Evolutionary conservation across 2,888 invertebrate species (phyloP), one percentile per base, ranked within the genome.

Genomic region (Dolomedes plantarius): DNA sequence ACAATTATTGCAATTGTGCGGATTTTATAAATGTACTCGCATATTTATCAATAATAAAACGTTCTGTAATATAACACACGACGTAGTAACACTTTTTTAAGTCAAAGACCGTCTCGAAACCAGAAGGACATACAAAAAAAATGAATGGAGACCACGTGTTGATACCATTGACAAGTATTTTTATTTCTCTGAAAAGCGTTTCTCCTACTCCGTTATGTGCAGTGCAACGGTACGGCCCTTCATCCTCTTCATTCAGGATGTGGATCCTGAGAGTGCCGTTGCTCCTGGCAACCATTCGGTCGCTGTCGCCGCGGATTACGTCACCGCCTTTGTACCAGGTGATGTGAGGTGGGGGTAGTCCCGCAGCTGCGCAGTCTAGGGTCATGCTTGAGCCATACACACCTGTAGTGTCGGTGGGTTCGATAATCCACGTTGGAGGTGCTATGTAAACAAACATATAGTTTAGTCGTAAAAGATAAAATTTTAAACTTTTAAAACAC

Each of bases 191-290:
- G 16, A 31, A 1, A 7, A 86, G 39, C 9, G 39, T 29, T 0
- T 71, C 87, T 9, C 88, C 88, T 16, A 86, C 86, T 68, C 86
- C 88, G 50, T 88, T 88, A 23, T 50, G 62, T 0, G 88, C 88
- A 13, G 65, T 32, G 41, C 88, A 88, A 19, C 69, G 41, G 71
- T 88, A 88, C 67, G 29, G 31, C 27, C 73, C 88, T 69, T 76
- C 88, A 56, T 88, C 86, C 77, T 86, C 76, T 28, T 75, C 86
- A 65, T 50, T 79, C 65, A 86, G 86, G 75, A 80, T 76, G 67
- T 72, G 32, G 56, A 81, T 81, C 46, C 11, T 67, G 81, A 76
- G 67, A 13, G 41, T 68, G 23, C 80, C 76, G 86, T 78, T 81
- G 77, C 81, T 73, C 23, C 9, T 31, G 68, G 73, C 86, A 50